Conservation (phyloP, 1,140 invertebrate species). For the Nebria ingens region DNA sequence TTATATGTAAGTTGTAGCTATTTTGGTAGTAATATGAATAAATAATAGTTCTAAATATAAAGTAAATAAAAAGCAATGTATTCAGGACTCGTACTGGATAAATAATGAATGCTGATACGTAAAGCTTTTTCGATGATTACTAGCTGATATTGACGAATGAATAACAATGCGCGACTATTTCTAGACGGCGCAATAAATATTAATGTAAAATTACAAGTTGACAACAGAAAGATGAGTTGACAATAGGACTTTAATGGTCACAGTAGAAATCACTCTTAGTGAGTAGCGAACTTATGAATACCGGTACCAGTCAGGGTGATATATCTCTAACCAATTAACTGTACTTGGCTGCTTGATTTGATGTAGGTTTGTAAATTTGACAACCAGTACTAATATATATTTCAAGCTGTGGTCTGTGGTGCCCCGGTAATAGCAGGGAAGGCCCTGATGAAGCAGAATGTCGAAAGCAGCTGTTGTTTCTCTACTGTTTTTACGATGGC, state of each 20-base stretch:
- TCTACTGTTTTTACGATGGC: neutral
- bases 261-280: neutral
- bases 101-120: no score
- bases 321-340: slow-evolving; percentile 8
- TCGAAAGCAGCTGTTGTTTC: slow-evolving; percentile 8
- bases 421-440: neutral
- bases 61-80: no score
- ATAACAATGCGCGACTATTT: neutral
- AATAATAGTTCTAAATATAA: no score
- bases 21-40: no score
- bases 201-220: neutral
- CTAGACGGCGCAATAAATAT: neutral
- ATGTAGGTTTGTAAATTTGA: slow-evolving; percentile 4
- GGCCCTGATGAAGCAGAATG: neutral
- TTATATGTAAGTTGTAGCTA: no score
- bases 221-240: neutral
- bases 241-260: neutral
- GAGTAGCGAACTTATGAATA: neutral
- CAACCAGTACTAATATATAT: slow-evolving; percentile 8
- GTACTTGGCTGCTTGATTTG: slow-evolving; percentile 6
- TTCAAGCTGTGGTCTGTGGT: slow-evolving; percentile 3
- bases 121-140: neutral
- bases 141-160: neutral
- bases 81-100: no score
- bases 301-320: neutral